Percentiles rank a stretch among this genome's conserved stretches.
Evolutionary conservation across 2,888 invertebrate species (phyloP).

Genomic region (Sicus ferrugineus): DNA sequence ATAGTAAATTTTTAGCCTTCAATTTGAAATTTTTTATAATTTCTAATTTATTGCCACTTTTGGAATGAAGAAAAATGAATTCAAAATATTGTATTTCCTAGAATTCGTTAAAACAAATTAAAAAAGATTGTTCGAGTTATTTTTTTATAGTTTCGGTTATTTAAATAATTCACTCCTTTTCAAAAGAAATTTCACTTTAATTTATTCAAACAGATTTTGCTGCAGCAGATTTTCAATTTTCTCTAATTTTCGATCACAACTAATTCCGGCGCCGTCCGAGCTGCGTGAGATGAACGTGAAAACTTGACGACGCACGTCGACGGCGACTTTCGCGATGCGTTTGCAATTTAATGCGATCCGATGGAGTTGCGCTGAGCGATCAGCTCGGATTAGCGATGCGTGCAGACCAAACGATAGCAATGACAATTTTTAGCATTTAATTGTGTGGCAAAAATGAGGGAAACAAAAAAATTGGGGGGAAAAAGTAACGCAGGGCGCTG

Average conservation of each 20-base stretch:
- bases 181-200: constrained; percentile 2
- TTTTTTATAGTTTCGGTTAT: no score
- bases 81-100: no score
- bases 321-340: not conserved
- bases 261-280: not conserved
- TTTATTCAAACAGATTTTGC: not conserved
- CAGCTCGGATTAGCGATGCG: not conserved
- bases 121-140: no score
- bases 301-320: not conserved
- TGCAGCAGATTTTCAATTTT: not conserved
- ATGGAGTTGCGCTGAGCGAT: no score
- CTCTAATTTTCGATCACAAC: constrained; percentile 16
- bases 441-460: constrained; percentile 1
- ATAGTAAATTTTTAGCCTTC: constrained; percentile 13
- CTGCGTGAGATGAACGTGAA: not conserved
- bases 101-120: no score
- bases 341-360: not conserved
- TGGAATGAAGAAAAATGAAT: no score
- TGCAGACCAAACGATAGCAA: not conserved
- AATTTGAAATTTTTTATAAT: constrained; percentile 6
- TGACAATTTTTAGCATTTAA: not conserved
- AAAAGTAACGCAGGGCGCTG: not conserved
- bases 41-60: no score
- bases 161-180: no score
- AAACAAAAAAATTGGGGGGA: not conserved